These are phyloP conservation scores for Caenorhabditis latens DNA, from an alignment of 1,140 invertebrate species.

Conservation along the genomic window DNA sequence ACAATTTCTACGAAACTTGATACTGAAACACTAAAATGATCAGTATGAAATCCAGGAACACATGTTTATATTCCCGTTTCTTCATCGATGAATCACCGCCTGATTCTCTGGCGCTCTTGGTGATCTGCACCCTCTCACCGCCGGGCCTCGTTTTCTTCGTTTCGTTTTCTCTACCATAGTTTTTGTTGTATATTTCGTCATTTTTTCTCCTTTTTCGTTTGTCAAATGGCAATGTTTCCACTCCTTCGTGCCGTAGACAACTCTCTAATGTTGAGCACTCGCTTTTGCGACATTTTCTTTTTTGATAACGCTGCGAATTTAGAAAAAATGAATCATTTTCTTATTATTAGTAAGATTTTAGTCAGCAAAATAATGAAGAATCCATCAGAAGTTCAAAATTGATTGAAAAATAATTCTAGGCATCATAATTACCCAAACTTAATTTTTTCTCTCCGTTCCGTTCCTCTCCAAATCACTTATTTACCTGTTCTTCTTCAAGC, in stretches of 20 bases:
- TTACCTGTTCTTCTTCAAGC: no score
- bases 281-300: conserved; percentile 13
- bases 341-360: no score
- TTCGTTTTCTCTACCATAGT: not conserved
- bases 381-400: no score
- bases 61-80: not conserved
- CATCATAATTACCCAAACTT: no score
- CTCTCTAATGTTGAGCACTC: not conserved
- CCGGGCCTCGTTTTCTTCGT: not conserved
- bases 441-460: no score
- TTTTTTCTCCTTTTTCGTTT: conserved; percentile 46
- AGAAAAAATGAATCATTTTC: conserved; percentile 1
- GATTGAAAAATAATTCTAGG: no score
- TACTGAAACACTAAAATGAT: not conserved
- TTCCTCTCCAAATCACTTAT: no score
- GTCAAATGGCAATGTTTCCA: not conserved
- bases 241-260: not conserved
- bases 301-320: not conserved
- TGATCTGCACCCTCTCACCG: not conserved
- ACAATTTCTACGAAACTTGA: not conserved
- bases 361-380: no score
- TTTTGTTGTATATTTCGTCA: conserved; percentile 4
- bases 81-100: conserved; percentile 34
- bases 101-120: not conserved
- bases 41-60: not conserved